Conservation (phyloP, 2,797 vertebrate genomes). For the Sebastolobus altivelis region DNA sequence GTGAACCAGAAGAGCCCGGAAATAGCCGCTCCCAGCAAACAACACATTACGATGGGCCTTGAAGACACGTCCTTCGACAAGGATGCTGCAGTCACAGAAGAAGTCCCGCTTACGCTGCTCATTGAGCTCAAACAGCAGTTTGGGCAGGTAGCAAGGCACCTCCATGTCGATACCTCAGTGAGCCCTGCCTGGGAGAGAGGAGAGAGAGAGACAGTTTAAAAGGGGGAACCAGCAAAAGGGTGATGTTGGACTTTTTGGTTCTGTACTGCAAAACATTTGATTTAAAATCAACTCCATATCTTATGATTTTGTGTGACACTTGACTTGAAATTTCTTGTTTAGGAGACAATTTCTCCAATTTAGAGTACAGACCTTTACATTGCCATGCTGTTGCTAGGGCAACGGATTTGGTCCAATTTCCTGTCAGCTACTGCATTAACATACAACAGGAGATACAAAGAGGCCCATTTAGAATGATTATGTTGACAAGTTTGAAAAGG, state of each 20-base stretch:
- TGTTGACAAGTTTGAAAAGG: too few relatives aligned
- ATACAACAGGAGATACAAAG: too few relatives aligned
- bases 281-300: not conserved
- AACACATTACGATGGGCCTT: constrained; percentile 97
- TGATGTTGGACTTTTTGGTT: not conserved
- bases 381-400: too few relatives aligned
- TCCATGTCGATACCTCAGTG: constrained; percentile 86
- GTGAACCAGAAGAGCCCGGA: constrained; percentile 94
- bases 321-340: not conserved
- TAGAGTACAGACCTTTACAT: too few relatives aligned
- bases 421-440: too few relatives aligned
- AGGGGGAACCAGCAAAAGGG: not conserved
- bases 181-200: not conserved
- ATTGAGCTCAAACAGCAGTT: constrained; percentile 94
- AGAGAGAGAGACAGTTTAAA: not conserved
- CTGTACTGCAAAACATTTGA: not conserved
- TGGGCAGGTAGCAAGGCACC: constrained; percentile 91
- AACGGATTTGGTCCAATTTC: too few relatives aligned
- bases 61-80: constrained; percentile 97
- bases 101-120: constrained; percentile 97
- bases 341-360: not conserved
- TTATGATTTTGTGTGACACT: not conserved
- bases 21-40: constrained; percentile 97
- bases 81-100: constrained; percentile 99
- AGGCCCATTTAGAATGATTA: too few relatives aligned